Base-by-base conservation (phyloP, 2,113 vertebrate species). In the Centropus unirufus region DNA sequence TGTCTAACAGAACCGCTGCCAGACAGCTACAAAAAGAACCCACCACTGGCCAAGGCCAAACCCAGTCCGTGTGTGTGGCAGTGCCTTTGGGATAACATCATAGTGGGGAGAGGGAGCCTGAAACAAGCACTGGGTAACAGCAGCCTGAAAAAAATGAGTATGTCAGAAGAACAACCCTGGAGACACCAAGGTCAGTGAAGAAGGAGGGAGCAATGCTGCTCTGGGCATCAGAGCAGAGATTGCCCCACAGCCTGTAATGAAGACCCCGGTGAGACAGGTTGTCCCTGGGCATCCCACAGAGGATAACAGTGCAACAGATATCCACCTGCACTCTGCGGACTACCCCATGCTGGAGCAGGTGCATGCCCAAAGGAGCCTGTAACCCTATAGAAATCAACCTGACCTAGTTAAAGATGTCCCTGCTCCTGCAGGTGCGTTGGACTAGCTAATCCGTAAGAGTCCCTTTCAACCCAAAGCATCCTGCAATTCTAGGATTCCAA, bases 251-350 rank as follows among this genome's bases (percentile, higher is more conserved):
- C 29, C 22, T 4, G 0, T 22, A 34, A 47, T 32, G 16, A 19
- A 62, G 46, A 4, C 21, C 59, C 26, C 21, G 13, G 36, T 27
- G 34, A n/a, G 27, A 22, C 27, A 20, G 59, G 29, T 17, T 40
- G 29, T 32, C 1, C 27, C 9, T 34, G 29, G 51, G 17, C 24
- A 55, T 39, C 39, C 62, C 51, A 30, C 21, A 23, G 49, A 80
- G 51, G 19, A 5, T 1, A 0, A 29, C 1, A 2, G 12, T 22
- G 49, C 7, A 23, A 32, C 49, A 79, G 49, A 34, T 47, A 47
- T 7, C 47, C 47, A 46, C 14, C 44, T 46, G 44, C 44, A 46
- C 16, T 46, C 44, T 18, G 19, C 16, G 44, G 44, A 46, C 16
- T 15, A 46, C 44, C 17, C 44, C 44, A 46, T 18, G 19, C 44